A percentile compares a stretch with the other conserved stretches of the same genome.
Conservation (phyloP, 2,797 vertebrate genomes). For the Sebastiscus albofasciatus region DNA sequence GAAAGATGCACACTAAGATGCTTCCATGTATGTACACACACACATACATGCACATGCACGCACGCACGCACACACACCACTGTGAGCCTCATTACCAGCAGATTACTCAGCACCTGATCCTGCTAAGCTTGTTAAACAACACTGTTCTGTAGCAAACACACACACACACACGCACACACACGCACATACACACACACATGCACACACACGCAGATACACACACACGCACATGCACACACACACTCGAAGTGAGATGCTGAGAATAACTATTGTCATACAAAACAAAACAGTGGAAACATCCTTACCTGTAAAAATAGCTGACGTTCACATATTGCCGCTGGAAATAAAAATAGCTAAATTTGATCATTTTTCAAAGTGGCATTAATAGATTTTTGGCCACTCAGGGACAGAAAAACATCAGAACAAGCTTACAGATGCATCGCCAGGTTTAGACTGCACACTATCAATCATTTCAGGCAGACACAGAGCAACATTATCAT, state of each 20-base stretch:
- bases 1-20: constrained; percentile 11
- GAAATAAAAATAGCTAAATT: neutral
- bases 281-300: constrained; percentile 33
- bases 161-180: neutral
- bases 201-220: neutral
- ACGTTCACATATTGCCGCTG: neutral
- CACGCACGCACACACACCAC: constrained; percentile 12
- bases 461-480: neutral
- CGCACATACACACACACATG: neutral
- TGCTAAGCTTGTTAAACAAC: constrained; percentile 68
- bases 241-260: neutral
- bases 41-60: neutral
- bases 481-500: neutral
- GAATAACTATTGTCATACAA: constrained; percentile 24
- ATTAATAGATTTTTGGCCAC: neutral
- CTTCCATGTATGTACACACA: neutral
- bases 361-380: neutral
- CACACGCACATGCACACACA: neutral
- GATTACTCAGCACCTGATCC: constrained; percentile 72
- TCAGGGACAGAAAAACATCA: neutral
- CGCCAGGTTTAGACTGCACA: neutral
- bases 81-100: constrained; percentile 60
- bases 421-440: neutral
- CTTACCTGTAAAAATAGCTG: neutral
- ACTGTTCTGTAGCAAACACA: constrained; percentile 32